These are phyloP conservation scores for Rachycentron canadum DNA, from an alignment of 2,797 vertebrate species.

Conservation along the genomic window DNA sequence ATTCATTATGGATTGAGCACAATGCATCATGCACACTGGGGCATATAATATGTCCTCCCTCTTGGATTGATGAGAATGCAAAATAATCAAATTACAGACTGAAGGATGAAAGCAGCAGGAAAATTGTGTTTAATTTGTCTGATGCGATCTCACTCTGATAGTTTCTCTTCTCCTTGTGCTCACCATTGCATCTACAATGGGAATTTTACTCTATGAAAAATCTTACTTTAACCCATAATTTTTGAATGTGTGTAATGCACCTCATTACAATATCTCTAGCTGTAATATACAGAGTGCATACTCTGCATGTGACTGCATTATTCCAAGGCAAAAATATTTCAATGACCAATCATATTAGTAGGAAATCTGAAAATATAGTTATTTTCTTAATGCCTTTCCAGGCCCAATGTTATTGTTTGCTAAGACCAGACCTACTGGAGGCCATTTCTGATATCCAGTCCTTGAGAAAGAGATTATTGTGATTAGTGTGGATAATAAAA, in stretches of 20 bases:
- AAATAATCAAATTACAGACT: slow-evolving; percentile 70
- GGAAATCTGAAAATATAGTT: background rate
- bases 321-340: background rate
- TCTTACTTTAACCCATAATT: background rate
- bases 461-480: slow-evolving; percentile 24
- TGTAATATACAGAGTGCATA: background rate
- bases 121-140: slow-evolving; percentile 61
- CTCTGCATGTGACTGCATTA: background rate
- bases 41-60: slow-evolving; percentile 65
- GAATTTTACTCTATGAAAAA: slow-evolving; percentile 2
- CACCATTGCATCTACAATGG: background rate
- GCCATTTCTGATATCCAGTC: slow-evolving; percentile 6
- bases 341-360: background rate
- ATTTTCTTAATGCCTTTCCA: slow-evolving; percentile 26
- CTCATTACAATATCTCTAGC: background rate
- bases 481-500: slow-evolving; percentile 3
- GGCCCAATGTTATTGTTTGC: slow-evolving; percentile 19
- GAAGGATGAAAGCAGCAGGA: slow-evolving; percentile 60
- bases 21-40: slow-evolving; percentile 49
- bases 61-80: slow-evolving; percentile 64
- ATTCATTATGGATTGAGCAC: slow-evolving; percentile 69
- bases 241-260: background rate
- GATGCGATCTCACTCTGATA: slow-evolving; percentile 27
- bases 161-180: slow-evolving; percentile 16
- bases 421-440: background rate